Conservation (phyloP, 2,113 vertebrate genomes). For the Lynx canadensis region DNA sequence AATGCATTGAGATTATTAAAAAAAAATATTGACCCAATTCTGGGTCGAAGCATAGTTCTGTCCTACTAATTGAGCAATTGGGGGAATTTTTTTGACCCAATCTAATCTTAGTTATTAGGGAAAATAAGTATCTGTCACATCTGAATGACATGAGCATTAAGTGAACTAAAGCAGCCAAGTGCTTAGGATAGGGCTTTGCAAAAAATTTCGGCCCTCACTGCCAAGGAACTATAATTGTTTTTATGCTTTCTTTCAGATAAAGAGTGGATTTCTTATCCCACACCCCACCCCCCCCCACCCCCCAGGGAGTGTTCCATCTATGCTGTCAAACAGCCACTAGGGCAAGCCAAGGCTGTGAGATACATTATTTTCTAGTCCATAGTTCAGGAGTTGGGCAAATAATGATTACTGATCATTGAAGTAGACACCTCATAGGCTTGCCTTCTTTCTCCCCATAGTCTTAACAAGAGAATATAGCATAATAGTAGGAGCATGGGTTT, state of each 20-base stretch:
- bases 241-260: not conserved
- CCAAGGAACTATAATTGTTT: not conserved
- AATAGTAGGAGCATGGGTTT: too few relatives aligned
- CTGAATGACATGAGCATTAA: not conserved
- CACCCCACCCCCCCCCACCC: too few relatives aligned
- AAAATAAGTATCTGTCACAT: not conserved
- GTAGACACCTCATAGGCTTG: not conserved
- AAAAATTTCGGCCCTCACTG: not conserved
- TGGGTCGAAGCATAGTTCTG: not conserved
- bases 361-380: not conserved
- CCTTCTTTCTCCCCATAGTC: not conserved
- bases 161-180: not conserved
- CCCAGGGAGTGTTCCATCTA: not conserved
- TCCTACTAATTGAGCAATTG: not conserved
- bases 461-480: not conserved
- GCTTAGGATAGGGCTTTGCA: not conserved
- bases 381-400: not conserved
- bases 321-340: not conserved
- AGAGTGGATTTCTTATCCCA: not conserved
- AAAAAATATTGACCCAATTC: too few relatives aligned
- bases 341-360: not conserved
- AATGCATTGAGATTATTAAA: not conserved
- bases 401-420: not conserved
- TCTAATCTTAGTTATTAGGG: not conserved
- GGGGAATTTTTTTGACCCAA: not conserved